These are phyloP conservation scores for Mergus octosetaceus DNA, from an alignment of 2,797 vertebrate genomes.

Conservation along the genomic window DNA sequence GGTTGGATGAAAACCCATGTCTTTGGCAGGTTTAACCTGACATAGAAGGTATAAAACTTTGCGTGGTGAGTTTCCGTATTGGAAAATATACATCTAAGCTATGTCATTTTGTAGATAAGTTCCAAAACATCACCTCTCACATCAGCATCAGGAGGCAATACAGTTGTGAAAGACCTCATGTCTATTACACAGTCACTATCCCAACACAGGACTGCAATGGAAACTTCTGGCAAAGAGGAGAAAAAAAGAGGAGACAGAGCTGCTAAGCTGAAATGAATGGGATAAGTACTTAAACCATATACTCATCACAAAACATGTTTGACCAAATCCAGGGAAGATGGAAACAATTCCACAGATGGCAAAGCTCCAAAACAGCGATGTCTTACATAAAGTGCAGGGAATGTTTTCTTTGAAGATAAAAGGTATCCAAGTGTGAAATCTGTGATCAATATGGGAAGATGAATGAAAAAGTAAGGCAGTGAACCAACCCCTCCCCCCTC, in stretches of 20 bases:
- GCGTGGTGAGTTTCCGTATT: neutral
- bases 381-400: slow-evolving; percentile 11
- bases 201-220: neutral
- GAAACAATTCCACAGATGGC: slow-evolving; percentile 34
- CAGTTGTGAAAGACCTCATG: neutral
- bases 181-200: neutral
- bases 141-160: neutral
- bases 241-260: neutral
- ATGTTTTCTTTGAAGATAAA: slow-evolving; percentile 34
- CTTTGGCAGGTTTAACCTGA: neutral
- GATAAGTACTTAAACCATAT: slow-evolving; percentile 6
- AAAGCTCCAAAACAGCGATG: slow-evolving; percentile 30
- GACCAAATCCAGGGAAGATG: slow-evolving; percentile 29
- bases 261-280: neutral
- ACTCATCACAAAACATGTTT: neutral
- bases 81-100: neutral
- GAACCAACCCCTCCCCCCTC: neutral
- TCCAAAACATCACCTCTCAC: neutral
- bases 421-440: slow-evolving; percentile 27
- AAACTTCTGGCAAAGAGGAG: neutral
- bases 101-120: neutral
- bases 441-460: slow-evolving; percentile 19
- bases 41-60: neutral
- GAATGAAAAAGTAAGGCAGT: slow-evolving; percentile 41
- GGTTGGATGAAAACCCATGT: neutral